Conservation (phyloP, 2,113 vertebrate genomes). For the Dunckerocampus dactyliophorus region DNA sequence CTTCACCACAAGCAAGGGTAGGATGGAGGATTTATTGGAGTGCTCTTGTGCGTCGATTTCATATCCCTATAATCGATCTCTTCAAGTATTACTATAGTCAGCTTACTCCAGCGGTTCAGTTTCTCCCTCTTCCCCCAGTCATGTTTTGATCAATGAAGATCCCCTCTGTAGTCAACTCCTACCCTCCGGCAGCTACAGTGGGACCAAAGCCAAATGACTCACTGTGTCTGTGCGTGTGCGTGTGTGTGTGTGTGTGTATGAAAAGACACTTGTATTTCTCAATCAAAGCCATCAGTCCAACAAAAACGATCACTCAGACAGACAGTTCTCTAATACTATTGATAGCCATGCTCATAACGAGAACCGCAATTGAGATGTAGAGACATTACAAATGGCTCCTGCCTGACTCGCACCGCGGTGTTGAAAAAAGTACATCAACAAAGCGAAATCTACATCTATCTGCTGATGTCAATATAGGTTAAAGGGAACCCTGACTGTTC, state of each 20-base stretch:
- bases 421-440: background rate
- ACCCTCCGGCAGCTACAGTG: conserved; percentile 19
- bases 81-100: conserved; percentile 59
- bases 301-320: conserved; percentile 7
- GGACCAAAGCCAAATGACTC: conserved; percentile 42
- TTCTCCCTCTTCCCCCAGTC: conserved; percentile 8
- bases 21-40: conserved; percentile 49
- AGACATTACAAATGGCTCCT: conserved; percentile 30
- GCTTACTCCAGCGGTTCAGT: conserved; percentile 31
- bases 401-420: background rate
- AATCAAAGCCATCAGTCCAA: conserved; percentile 25
- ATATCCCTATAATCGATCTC: conserved; percentile 59
- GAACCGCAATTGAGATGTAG: conserved; percentile 31
- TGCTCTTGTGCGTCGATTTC: conserved; percentile 45
- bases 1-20: conserved; percentile 24
- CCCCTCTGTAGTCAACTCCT: conserved; percentile 25
- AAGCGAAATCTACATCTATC: background rate
- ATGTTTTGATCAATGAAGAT: conserved; percentile 52
- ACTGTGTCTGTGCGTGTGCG: conserved; percentile 19
- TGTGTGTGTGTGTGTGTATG: conserved; percentile 12
- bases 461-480: conserved; percentile 9
- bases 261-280: conserved; percentile 18
- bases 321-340: conserved; percentile 7
- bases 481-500: background rate
- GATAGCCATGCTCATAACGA: conserved; percentile 25